Conservation (phyloP, 1,140 invertebrate species). For the Eulimnadia texana region DNA sequence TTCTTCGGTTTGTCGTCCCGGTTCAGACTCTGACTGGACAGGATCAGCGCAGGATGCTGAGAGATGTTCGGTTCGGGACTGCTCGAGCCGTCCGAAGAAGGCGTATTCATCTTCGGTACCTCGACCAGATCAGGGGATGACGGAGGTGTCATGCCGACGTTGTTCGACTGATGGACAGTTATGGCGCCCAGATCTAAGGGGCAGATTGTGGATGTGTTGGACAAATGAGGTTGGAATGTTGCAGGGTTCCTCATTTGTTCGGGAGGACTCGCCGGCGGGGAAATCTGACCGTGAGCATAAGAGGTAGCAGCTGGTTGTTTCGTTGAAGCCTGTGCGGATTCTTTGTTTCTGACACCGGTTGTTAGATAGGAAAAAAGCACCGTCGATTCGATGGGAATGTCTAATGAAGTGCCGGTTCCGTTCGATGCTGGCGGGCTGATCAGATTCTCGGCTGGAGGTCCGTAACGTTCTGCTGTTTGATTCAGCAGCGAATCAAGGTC, state of each 20-base stretch:
- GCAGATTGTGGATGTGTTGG: constrained; percentile 10
- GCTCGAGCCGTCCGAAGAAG: constrained; percentile 14
- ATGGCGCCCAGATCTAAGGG: constrained; percentile 12
- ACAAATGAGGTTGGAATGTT: background rate
- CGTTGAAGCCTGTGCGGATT: background rate
- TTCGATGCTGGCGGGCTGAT: background rate
- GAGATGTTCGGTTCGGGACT: background rate
- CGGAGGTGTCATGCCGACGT: constrained; percentile 34
- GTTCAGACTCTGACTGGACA: constrained; percentile 14
- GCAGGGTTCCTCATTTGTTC: constrained; percentile 19
- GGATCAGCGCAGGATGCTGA: constrained; percentile 22
- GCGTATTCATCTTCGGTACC: constrained; percentile 20
- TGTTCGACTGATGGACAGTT: constrained; percentile 6
- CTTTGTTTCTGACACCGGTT: constrained; percentile 4
- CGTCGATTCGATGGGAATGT: background rate
- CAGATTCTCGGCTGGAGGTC: background rate
- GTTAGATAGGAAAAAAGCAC: constrained; percentile 14
- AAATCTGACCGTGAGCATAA: constrained; percentile 29
- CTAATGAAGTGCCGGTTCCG: background rate
- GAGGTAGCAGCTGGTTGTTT: background rate
- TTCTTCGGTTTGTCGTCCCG: constrained; percentile 21
- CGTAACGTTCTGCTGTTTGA: constrained; percentile 31
- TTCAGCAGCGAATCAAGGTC: constrained; percentile 34
- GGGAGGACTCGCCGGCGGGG: constrained; percentile 37
- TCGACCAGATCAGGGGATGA: constrained; percentile 38